Evolutionary conservation across 2,113 vertebrate genomes (phyloP).

Genomic region (Ascaphus truei): DNA sequence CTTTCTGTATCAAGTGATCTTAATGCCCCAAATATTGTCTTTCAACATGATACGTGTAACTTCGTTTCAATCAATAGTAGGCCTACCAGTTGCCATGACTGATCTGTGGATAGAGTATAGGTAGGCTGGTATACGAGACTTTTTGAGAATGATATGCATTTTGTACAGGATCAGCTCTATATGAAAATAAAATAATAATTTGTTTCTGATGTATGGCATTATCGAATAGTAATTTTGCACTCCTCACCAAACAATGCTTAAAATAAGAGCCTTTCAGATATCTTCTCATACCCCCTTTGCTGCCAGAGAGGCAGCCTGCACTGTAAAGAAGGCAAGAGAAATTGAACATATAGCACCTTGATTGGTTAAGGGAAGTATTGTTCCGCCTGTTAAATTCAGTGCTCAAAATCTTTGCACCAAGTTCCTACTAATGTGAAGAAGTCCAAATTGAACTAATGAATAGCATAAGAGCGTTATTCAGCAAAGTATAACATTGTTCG

Average conservation of each 20-base stretch:
- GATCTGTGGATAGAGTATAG: neutral
- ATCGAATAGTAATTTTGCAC: conserved; percentile 26
- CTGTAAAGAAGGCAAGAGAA: neutral
- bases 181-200: conserved; percentile 17
- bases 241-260: conserved; percentile 12
- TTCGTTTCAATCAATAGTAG: conserved; percentile 3
- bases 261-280: neutral
- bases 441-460: no score
- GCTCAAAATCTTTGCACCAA: no score
- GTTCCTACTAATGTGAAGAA: no score
- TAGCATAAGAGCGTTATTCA: no score
- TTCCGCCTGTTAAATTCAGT: no score
- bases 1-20: conserved; percentile 27
- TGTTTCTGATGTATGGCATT: conserved; percentile 21
- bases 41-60: neutral
- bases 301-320: neutral
- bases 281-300: neutral
- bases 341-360: neutral
- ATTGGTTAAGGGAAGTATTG: no score
- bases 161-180: conserved; percentile 28
- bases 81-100: conserved; percentile 10
- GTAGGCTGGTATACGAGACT: neutral
- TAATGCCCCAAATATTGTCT: conserved; percentile 9
- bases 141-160: conserved; percentile 14
- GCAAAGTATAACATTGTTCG: no score